Base-by-base conservation (phyloP, 2,888 invertebrate genomes). In the Mimumesa dahlbomi region DNA sequence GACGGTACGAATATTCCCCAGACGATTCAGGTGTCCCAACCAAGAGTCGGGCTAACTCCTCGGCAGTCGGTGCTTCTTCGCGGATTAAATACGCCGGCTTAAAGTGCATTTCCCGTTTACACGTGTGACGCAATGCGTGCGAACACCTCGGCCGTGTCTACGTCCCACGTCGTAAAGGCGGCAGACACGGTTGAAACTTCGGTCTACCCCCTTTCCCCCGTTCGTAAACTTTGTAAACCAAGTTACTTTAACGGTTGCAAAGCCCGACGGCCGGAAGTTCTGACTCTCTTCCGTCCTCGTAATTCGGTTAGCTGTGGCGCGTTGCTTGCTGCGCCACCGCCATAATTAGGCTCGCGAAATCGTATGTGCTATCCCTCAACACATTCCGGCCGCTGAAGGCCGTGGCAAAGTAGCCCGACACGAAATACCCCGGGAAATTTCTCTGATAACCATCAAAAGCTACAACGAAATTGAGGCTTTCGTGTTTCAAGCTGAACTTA, bases 221-320 rank as follows among this genome's bases (percentile, higher is more conserved):
- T 63, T 76, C 78, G 75, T 71, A 75, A 77, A 77, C 75, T 79
- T 80, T 73, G 75, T 64, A 79, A 85, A 84, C 77, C 73, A 72
- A 81, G 81, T 83, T 82, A 82, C 83, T 83, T 83, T 80, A 83
- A 84, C 81, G 77, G 75, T 65, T 50, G 71, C 59, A 53, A 59
- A 64, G 52, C 53, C 57, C 48, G 40, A 29, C 21, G 52, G 52
- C 72, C 67, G 69, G 63, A 66, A 79, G 52, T 65, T 63, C 63
- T 59, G 45, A 48, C 70, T 73, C 78, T 69, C 73, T 76, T 69
- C 66, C 67, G 66, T 71, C 59, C 62, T 43, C 46, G 73, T 67
- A 81, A 82, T 81, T 78, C 73, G 77, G 77, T 82, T 79, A 79
- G 62, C 66, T 73, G 70, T n/a, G n/a, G n/a, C 65, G 56, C 67